Percentiles rank a stretch among this genome's conserved stretches.
phyloP scores from a whole-genome alignment of 2,888 invertebrate species.

The Atrina japonica region DNA sequence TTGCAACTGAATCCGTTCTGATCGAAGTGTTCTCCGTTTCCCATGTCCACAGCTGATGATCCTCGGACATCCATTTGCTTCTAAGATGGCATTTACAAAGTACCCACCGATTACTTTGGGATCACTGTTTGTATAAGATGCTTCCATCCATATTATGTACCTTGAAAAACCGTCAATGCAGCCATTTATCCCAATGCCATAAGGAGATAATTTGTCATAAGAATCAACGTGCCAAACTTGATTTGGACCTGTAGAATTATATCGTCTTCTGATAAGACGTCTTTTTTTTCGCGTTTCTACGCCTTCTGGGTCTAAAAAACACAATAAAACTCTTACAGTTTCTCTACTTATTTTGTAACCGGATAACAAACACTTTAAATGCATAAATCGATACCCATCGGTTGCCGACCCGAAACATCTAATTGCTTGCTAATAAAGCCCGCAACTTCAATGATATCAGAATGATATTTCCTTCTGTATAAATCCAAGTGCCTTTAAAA shows the following conservation, averaged over 20 bases:
- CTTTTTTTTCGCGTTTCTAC: conserved; percentile 31
- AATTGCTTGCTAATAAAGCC: conserved; percentile 17
- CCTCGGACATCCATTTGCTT: conserved; percentile 44
- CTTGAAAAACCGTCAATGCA: conserved; percentile 52
- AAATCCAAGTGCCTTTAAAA: not conserved
- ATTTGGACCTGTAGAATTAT: conserved; percentile 42
- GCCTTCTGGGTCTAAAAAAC: conserved; percentile 37
- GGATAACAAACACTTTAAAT: too few species aligned
- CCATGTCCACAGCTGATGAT: conserved; percentile 39
- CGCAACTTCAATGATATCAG: conserved; percentile 26
- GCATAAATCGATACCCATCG: conserved; percentile 33
- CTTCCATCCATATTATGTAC: conserved; percentile 49
- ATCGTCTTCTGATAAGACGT: conserved; percentile 41
- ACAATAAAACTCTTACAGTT: conserved; percentile 13
- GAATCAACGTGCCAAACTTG: conserved; percentile 50
- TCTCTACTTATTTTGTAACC: conserved; percentile 12
- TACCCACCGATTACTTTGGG: too few species aligned
- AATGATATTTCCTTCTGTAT: conserved; percentile 14
- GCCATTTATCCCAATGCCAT: conserved; percentile 46
- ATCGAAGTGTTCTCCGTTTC: conserved; percentile 53
- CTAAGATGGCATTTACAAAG: too few species aligned
- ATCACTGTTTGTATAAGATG: conserved; percentile 41
- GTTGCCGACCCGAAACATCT: not conserved
- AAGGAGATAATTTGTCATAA: conserved; percentile 48
- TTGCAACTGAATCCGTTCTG: conserved; percentile 30